Base-by-base conservation (phyloP, 2,888 invertebrate genomes). In the Sesia apiformis region DNA sequence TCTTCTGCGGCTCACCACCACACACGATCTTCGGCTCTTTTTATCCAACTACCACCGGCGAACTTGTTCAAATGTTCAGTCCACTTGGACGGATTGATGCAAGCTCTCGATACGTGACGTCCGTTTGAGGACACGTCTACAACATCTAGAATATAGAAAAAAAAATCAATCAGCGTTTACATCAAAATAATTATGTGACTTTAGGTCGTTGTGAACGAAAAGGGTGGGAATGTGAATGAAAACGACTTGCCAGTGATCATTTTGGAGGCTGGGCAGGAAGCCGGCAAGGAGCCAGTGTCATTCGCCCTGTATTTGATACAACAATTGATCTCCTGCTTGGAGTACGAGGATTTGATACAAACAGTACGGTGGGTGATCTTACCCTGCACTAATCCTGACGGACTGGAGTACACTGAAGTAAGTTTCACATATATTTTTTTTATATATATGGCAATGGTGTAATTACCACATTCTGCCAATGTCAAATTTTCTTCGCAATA, bases 311-410 rank as follows among this genome's bases (percentile, higher is more conserved):
- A 59, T 54, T 2, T 86, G 1, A 76, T 88, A 8, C 78, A 86
- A 49, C 84, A 86, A 56, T 63, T 88, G 52, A 65, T 80, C 0
- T 83, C 78, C 0, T 88, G 88, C 54, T 52, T 62, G n/a, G 88
- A 88, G 52, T 64, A 81, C 52, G 56, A 63, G 0, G 63, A 69
- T 0, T 74, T 86, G 79, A 63, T 82, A 3, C 56, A 62, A 1
- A 74, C 75, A 0, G 75, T 65, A 0, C 70, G 64, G 7, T 88
- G 87, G 87, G 74, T 88, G 5, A 72, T 88, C 5, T 55, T 88
- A 50, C 88, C 88, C 0, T 73, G 69, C 23, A 72, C 73, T 3
- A 88, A 88, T 59, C 87, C 88, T 4, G 88, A 88, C 57, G 88
- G 86, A 3, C 63, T 74, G 60, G 88, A 88, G 57, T 81, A 71